Evolutionary conservation across 2,113 vertebrate genomes (phyloP).

Genomic region (Nestor notabilis): DNA sequence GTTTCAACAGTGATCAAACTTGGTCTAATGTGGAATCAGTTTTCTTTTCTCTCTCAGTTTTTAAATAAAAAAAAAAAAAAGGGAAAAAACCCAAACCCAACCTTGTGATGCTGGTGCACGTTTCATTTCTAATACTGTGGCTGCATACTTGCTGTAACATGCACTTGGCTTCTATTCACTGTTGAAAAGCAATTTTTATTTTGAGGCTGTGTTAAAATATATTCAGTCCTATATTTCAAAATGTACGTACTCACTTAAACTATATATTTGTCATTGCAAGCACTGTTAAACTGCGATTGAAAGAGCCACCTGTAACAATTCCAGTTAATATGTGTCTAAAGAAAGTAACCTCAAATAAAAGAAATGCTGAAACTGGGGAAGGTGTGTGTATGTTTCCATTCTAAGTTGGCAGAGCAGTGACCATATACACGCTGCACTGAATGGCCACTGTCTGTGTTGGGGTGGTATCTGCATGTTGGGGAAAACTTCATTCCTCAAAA

Average conservation of each 20-base stretch:
- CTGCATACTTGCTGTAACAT: background rate
- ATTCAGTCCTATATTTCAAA: background rate
- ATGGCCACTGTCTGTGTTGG: background rate
- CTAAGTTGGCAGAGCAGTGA: background rate
- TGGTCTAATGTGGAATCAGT: background rate
- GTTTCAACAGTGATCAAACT: constrained; percentile 3
- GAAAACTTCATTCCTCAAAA: background rate
- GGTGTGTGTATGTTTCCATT: background rate
- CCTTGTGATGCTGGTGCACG: background rate
- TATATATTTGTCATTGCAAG: background rate
- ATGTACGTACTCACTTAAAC: background rate
- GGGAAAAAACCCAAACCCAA: rapidly evolving
- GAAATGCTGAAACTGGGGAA: background rate
- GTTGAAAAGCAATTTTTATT: constrained; percentile 1
- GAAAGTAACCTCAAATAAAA: background rate
- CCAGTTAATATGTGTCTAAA: background rate
- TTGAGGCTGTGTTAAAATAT: background rate
- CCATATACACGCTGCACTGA: background rate
- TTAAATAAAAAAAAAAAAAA: background rate
- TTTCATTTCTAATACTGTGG: background rate
- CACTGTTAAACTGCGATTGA: background rate
- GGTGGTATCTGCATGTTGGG: background rate
- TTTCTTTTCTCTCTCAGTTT: background rate
- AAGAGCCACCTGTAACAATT: background rate
- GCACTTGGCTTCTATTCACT: background rate